Evolutionary conservation across 2,113 vertebrate species (phyloP).

Genomic region (Phyllostomus discolor): DNA sequence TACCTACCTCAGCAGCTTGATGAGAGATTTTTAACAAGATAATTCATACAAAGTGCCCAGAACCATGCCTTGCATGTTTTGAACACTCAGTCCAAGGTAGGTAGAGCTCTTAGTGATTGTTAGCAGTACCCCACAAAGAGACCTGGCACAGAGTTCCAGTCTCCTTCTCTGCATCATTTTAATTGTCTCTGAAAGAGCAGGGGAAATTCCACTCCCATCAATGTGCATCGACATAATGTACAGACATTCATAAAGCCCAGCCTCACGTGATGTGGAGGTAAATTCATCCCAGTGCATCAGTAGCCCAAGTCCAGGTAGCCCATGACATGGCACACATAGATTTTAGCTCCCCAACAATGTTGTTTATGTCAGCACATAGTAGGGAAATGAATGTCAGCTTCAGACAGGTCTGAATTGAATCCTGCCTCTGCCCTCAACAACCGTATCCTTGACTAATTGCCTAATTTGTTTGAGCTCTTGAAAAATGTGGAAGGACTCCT

Average conservation of each 20-base stretch:
- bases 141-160: not conserved
- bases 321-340: not conserved
- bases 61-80: not conserved
- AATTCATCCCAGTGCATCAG: not conserved
- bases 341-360: not conserved
- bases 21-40: not conserved
- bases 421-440: not conserved
- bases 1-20: not conserved
- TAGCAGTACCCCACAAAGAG: not conserved
- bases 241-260: not conserved
- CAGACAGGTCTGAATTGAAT: not conserved
- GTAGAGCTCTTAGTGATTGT: not conserved
- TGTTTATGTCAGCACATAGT: not conserved
- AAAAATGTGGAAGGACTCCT: not conserved
- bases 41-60: not conserved
- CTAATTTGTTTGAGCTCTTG: not conserved
- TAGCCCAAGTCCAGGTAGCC: not conserved
- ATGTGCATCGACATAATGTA: too few species aligned
- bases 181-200: not conserved
- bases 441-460: not conserved
- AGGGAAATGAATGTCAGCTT: not conserved
- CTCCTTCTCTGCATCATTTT: not conserved
- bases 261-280: rapidly evolving
- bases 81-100: not conserved
- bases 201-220: not conserved